Evolutionary conservation across 2,797 vertebrate genomes (phyloP).

Genomic region (Rhabdomys pumilio): DNA sequence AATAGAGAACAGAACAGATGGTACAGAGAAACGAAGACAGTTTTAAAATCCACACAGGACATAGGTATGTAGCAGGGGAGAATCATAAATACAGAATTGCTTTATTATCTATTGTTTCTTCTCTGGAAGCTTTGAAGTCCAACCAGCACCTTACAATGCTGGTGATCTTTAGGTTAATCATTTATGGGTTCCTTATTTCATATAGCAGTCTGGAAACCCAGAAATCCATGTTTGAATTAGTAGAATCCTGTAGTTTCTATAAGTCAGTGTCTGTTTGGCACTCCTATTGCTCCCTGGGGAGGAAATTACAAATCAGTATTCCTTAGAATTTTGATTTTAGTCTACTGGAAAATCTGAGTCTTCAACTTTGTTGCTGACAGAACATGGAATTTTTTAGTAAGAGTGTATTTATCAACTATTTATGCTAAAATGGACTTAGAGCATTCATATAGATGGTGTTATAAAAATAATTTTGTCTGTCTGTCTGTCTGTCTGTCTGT

Average conservation of each 20-base stretch:
- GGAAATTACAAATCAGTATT: not conserved
- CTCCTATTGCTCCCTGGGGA: not conserved
- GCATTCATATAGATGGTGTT: too few species aligned
- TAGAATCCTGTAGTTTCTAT: not conserved
- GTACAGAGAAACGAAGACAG: not conserved
- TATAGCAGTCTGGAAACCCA: not conserved
- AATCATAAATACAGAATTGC: not conserved
- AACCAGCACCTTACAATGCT: not conserved
- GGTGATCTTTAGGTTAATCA: not conserved
- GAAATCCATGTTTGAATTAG: not conserved
- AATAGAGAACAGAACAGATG: not conserved
- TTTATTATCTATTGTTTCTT: not conserved
- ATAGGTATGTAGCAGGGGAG: not conserved
- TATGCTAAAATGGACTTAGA: too few species aligned
- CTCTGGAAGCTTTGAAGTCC: not conserved
- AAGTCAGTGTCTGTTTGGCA: not conserved
- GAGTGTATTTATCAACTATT: not conserved
- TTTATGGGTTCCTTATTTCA: constrained; percentile 1
- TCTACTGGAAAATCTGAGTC: not conserved
- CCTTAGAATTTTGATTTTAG: not conserved
- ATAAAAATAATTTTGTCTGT: too few species aligned
- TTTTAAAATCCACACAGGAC: not conserved
- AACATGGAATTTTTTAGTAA: not conserved
- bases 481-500: too few species aligned
- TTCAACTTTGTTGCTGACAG: not conserved